Conservation (phyloP, 64 coral and sea anemone genomes). For the Catalaphyllia jardinei region DNA sequence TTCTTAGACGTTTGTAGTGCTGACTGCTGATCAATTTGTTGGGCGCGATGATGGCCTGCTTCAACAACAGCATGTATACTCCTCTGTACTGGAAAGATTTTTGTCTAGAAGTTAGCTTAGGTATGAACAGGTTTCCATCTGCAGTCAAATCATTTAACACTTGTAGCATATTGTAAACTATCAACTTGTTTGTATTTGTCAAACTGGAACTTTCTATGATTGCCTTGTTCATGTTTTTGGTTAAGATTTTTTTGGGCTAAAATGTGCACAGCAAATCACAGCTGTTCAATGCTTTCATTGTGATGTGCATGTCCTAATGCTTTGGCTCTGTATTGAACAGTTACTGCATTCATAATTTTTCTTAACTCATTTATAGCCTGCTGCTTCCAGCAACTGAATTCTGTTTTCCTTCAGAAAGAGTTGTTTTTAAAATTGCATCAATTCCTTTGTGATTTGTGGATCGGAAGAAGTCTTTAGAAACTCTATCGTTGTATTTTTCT, state of each 20-base stretch:
- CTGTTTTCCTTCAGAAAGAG: constrained; percentile 51
- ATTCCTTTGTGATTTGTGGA: constrained; percentile 53
- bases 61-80: too few species aligned
- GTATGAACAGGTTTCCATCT: too few species aligned
- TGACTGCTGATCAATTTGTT: too few species aligned
- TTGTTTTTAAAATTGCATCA: constrained; percentile 42
- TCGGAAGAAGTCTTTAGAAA: constrained; percentile 44
- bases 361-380: constrained; percentile 27
- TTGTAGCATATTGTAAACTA: too few species aligned
- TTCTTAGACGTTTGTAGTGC: too few species aligned
- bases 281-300: constrained; percentile 1
- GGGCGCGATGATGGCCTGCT: too few species aligned
- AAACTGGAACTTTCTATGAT: too few species aligned
- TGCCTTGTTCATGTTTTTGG: too few species aligned
- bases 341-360: constrained; percentile 25
- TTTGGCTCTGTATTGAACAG: constrained; percentile 9
- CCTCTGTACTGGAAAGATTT: too few species aligned
- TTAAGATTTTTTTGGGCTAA: constrained; percentile 7
- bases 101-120: too few species aligned
- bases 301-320: constrained; percentile 20
- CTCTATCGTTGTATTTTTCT: constrained; percentile 57
- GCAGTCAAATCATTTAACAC: too few species aligned
- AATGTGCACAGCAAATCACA: constrained; percentile 27
- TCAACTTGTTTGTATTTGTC: too few species aligned
- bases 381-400: constrained; percentile 34